Evolutionary conservation across 2,113 vertebrate species (phyloP).

Genomic region (Onychorhynchus coronatus): DNA sequence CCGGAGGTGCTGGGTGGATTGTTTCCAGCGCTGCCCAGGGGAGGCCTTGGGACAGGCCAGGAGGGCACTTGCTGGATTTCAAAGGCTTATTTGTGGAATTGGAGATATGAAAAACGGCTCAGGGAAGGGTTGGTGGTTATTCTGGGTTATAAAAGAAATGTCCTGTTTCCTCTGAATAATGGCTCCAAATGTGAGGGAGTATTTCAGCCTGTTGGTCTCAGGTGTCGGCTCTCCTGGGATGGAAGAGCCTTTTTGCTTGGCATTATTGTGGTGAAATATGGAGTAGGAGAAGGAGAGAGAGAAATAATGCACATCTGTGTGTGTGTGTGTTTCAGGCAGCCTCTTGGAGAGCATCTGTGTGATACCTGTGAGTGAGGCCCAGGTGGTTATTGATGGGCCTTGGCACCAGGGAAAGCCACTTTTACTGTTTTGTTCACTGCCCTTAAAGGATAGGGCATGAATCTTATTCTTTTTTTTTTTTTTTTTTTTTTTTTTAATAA

Average conservation of each 20-base stretch:
- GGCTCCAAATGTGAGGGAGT: background rate
- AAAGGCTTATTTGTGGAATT: conserved; percentile 60
- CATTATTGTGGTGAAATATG: background rate
- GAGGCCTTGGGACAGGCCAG: background rate
- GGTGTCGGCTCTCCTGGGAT: background rate
- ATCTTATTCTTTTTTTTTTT: background rate
- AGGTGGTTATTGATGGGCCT: background rate
- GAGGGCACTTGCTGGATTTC: background rate
- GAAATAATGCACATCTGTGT: accelerated
- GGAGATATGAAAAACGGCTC: background rate
- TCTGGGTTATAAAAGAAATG: background rate
- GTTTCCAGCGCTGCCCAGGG: background rate
- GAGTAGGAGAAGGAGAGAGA: background rate
- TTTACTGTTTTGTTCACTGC: background rate
- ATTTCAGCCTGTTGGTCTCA: background rate
- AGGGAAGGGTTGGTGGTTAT: background rate
- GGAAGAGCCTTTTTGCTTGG: background rate
- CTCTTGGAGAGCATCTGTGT: background rate
- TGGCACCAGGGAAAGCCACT: background rate
- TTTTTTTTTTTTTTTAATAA: background rate
- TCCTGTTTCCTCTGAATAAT: conserved; percentile 8
- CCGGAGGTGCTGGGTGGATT: background rate
- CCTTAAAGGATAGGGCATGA: background rate
- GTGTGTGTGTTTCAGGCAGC: background rate
- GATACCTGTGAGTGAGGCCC: background rate